Evolutionary conservation across 2,888 invertebrate genomes (phyloP), one percentile per base, ranked within the genome.

Genomic region (Baccha elongata): DNA sequence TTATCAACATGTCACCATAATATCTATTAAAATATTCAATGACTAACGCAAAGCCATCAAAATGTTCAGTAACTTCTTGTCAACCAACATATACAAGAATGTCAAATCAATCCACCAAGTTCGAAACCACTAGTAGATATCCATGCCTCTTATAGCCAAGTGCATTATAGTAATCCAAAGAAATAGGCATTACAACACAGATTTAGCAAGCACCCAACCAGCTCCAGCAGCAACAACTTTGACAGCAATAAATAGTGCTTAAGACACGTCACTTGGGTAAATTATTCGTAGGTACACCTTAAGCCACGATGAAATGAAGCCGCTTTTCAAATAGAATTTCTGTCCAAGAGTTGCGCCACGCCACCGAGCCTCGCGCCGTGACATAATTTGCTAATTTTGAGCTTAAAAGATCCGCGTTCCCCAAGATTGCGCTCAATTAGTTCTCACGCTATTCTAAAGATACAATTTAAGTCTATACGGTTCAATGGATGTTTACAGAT

Each of bases 341-440:
- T 65, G 40, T 58, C 35, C 44, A 23, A 29, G 44, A 40, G 48
- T 46, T 53, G 21, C 42, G 52, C 75, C 65, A 58, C 60, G 29
- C 64, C 40, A 11, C 19, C 11, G 17, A 11, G n/a, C 13, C 48
- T 8, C 29, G n/a, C 53, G 55, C 71, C 67, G 67, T 83, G 83
- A 83, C 83, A 78, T 83, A 76, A 83, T 83, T 83, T 55, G 72
- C 76, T 83, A 76, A 78, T 83, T 83, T 78, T 68, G 32, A 42
- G 42, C 75, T 67, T 58, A 81, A 75, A 71, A 78, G 71, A 83
- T 78, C 83, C 83, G 83, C 83, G 83, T 83, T 83, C 78, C 44
- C 55, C 72, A 55, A 55, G 72, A 69, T 69, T 46, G 23, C 19
- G 58, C 65, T 79, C 84, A 84, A 84, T 84, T 84, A 79, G 79